Conservation (phyloP, 2,113 vertebrate genomes). For the Sturnira hondurensis region DNA sequence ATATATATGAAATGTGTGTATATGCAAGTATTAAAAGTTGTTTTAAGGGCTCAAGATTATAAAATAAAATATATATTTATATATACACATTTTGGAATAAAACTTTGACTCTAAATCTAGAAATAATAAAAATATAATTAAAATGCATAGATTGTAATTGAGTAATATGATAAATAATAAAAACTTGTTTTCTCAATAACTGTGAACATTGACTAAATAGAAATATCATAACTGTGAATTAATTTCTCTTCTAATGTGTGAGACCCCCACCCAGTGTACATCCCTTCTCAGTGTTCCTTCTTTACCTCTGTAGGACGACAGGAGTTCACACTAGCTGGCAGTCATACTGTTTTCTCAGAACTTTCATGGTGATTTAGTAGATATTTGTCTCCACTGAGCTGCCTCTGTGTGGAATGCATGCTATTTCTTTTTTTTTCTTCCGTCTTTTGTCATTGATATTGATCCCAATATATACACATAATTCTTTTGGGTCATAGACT, state of each 20-base stretch:
- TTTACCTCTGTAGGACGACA: neutral
- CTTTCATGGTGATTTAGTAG: neutral
- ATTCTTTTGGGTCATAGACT: neutral
- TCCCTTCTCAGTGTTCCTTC: neutral
- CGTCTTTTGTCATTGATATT: neutral
- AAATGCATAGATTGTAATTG: neutral
- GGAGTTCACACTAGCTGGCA: neutral
- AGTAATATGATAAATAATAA: neutral
- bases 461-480: neutral
- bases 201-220: neutral
- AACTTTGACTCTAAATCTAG: neutral
- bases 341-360: neutral
- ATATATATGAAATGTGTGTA: neutral
- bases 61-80: neutral
- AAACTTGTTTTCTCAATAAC: neutral
- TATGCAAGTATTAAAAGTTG: neutral
- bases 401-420: too few species aligned
- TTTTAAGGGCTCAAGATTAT: neutral
- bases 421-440: neutral
- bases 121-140: neutral
- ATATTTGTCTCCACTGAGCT: neutral
- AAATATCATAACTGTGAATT: neutral
- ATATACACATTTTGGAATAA: neutral
- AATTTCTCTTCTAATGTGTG: neutral
- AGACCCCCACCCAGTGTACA: neutral